Evolutionary conservation across 2,797 vertebrate species (phyloP), one percentile per base, ranked within the genome.

Genomic region (Sphenodon punctatus): DNA sequence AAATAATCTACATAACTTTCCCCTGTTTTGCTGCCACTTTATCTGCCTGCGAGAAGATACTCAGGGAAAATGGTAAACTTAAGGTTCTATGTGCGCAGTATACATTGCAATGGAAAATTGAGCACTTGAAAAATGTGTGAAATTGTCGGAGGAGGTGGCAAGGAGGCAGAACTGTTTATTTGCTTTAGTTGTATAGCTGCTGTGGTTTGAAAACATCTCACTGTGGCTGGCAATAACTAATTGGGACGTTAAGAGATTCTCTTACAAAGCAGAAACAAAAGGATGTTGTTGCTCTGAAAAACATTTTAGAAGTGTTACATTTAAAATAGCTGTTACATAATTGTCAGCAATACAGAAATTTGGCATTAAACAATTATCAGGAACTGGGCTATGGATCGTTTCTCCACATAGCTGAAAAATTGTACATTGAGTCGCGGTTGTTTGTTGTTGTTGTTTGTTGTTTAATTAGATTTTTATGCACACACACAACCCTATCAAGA

Each of bases 341-440:
- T 6, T 42, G 16, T 38, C 45, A 17, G 0, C 1, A 75, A 75
- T 45, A 4, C 4, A 10, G 4, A 0, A 30, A 6, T 75, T 81
- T 84, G 48, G 32, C 87, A 3, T n/a, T n/a, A 39, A 67, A 4
- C 25, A 72, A 8, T 67, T 63, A 66, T 34, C 15, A 63, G 38
- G 4, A 46, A 8, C 23, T 2, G 1, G 20, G 11, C 43, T 73
- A 59, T n/a, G 67, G 53, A 74, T 2, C 7, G 81, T 84, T 83
- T 14, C 13, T 42, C 51, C 17, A 7, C 23, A 27, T 3, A 5
- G 6, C 38, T 73, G 25, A 84, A 10, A 75, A 75, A 69, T 13
- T 0, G 39, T 34, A 10, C 16, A 19, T 20, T 56, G 1, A 46
- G 5, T 23, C 0, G 13, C 65, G 16, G 27, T 60, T 38, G 72